Percentiles rank a stretch among this genome's conserved stretches.
Evolutionary conservation across 1,140 invertebrate genomes (phyloP).

Genomic region (Dendroctonus ponderosae): DNA sequence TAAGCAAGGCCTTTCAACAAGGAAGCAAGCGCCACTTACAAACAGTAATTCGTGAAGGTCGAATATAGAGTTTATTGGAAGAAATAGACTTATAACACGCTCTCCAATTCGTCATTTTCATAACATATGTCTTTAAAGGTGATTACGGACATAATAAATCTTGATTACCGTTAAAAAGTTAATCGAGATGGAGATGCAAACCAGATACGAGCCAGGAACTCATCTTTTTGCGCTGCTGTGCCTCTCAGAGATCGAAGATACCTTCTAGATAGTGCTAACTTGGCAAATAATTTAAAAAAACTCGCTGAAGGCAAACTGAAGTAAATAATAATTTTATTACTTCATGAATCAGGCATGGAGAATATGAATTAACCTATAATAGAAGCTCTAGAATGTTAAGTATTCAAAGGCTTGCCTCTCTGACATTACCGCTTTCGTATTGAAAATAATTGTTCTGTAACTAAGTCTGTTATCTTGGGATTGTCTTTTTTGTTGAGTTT

Average conservation of each 20-base stretch:
- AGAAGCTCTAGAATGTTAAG: conserved; percentile 25
- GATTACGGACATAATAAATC: conserved; percentile 7
- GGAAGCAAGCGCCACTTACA: neutral
- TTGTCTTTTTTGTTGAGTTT: too few species aligned
- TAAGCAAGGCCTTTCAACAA: too few species aligned
- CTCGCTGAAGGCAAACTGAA: too few species aligned
- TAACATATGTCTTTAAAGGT: conserved; percentile 6
- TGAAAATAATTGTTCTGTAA: too few species aligned
- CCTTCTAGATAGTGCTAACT: conserved; percentile 16
- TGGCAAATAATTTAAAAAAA: neutral
- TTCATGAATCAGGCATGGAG: neutral
- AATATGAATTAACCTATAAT: conserved; percentile 20
- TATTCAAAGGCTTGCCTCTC: conserved; percentile 27
- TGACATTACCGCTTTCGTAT: conserved; percentile 26
- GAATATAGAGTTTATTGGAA: neutral
- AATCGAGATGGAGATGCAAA: conserved; percentile 13
- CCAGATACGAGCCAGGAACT: conserved; percentile 8
- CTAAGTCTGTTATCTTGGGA: too few species aligned
- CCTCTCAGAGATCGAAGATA: neutral
- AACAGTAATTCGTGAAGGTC: neutral
- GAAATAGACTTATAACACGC: conserved; percentile 2
- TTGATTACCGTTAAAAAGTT: conserved; percentile 20
- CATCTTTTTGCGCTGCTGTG: conserved; percentile 16
- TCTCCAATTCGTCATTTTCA: conserved; percentile 11
- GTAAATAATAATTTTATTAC: too few species aligned